These are phyloP conservation scores for Cetonia aurata DNA, from an alignment of 2,888 invertebrate species.

Conservation along the genomic window DNA sequence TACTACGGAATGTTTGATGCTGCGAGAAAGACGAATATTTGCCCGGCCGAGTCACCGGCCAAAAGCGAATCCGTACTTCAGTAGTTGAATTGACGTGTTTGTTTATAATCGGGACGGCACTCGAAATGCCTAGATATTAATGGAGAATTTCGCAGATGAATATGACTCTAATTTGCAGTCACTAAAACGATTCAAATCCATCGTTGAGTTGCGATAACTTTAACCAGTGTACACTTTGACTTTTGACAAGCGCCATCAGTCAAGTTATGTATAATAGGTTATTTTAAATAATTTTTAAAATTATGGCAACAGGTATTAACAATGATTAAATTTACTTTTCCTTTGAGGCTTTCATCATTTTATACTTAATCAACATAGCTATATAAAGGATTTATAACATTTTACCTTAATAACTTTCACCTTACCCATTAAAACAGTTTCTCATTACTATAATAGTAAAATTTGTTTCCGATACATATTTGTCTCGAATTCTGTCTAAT, in stretches of 20 bases:
- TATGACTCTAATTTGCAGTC: neutral
- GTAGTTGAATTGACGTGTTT: constrained; percentile 5
- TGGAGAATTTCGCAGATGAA: neutral
- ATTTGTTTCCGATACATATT: neutral
- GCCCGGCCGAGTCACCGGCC: constrained; percentile 12
- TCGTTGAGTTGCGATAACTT: no score
- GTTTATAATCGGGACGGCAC: neutral
- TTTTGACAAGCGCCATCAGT: no score
- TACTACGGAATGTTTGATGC: no score
- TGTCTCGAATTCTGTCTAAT: neutral
- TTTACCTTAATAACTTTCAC: no score
- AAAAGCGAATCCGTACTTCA: constrained; percentile 9
- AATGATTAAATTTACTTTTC: no score
- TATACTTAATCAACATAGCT: no score
- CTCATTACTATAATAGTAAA: neutral
- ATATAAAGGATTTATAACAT: no score
- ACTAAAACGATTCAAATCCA: neutral
- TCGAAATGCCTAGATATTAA: neutral
- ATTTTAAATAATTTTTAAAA: no score
- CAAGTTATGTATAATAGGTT: no score
- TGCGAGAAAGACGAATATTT: constrained; percentile 14
- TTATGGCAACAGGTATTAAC: no score
- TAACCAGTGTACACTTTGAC: no score
- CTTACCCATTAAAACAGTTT: neutral
- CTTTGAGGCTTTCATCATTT: no score